phyloP scores from a whole-genome alignment of 2,113 vertebrate species.

The Romanogobio albipinnatus region DNA sequence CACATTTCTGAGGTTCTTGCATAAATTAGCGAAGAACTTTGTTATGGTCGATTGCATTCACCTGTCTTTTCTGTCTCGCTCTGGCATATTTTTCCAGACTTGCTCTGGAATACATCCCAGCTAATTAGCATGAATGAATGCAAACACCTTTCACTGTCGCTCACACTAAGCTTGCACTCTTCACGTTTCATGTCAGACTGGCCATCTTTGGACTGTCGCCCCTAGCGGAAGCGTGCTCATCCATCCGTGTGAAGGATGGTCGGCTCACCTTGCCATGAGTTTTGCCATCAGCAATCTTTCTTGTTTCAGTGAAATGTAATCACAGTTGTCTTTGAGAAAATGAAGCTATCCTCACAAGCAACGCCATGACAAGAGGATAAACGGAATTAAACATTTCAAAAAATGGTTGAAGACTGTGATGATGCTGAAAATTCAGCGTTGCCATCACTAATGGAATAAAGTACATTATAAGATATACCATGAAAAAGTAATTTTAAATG shows the following conservation, averaged over 20 bases:
- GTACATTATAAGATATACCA: not conserved
- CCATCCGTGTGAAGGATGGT: not conserved
- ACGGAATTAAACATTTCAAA: not conserved
- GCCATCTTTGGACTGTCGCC: not conserved
- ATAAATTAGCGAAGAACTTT: not conserved
- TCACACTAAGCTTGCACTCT: not conserved
- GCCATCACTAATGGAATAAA: not conserved
- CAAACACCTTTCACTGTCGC: not conserved
- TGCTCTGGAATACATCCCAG: not conserved
- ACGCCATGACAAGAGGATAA: not conserved
- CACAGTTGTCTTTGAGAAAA: not conserved
- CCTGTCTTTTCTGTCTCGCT: not conserved
- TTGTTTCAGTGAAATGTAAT: not conserved
- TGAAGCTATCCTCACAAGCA: not conserved
- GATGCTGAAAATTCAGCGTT: not conserved
- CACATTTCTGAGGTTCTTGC: not conserved
- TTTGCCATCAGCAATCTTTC: not conserved
- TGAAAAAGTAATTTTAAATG: no score
- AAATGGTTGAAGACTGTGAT: not conserved
- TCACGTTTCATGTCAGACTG: not conserved
- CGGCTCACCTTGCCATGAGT: not conserved
- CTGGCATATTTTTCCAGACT: not conserved
- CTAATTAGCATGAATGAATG: slow-evolving; percentile 48
- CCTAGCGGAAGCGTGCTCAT: not conserved
- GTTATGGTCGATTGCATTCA: not conserved